Evolutionary conservation across 2,113 vertebrate genomes (phyloP), one percentile per base, ranked within the genome.

Genomic region (Microcebus jonahi): DNA sequence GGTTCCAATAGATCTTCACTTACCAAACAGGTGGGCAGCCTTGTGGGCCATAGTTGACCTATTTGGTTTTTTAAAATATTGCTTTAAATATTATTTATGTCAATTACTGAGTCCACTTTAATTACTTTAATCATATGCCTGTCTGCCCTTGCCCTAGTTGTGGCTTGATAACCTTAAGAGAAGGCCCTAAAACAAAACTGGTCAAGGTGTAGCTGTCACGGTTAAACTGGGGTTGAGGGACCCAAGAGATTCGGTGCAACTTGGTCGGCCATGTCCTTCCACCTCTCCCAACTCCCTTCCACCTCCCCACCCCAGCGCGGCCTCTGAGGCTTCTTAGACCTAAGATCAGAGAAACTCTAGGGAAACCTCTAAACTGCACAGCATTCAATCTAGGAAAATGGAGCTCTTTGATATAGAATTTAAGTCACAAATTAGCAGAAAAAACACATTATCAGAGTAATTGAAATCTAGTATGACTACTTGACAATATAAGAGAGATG

Each of bases 151-250:
- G 21, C 8, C 4, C 29, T 27, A 8, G 7, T 50, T 6, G 3
- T 29, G 8, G 11, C 10, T 81, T 12, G 3, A 0, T 29, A n/a
- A 70, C 29, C 13, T 15, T 48, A 29, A 68, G 13, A 86, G 23
- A 23, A 15, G 45, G 1, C 0, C 36, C 20, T 5, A 0, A 17
- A 8, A 6, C 8, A 21, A 45, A 71, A 55, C 1, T 2, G 8
- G 20, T 55, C 17, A 31, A 17, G 61, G 14, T 5, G 3, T 0
- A 79, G 7, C 6, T 57, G 25, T 31, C 27, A 29, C 0, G 8
- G n/a, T 34, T 31, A 23, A 25, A 70, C 11, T 29, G n/a, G 25
- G n/a, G 5, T 8, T 12, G 2, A 14, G 11, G 4, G 12, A 7
- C 6, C 25, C 45, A 25, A 45, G 50, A 17, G 21, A 36, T 25